phyloP scores from a whole-genome alignment of 2,888 invertebrate genomes.

The Mythimna pallens region DNA sequence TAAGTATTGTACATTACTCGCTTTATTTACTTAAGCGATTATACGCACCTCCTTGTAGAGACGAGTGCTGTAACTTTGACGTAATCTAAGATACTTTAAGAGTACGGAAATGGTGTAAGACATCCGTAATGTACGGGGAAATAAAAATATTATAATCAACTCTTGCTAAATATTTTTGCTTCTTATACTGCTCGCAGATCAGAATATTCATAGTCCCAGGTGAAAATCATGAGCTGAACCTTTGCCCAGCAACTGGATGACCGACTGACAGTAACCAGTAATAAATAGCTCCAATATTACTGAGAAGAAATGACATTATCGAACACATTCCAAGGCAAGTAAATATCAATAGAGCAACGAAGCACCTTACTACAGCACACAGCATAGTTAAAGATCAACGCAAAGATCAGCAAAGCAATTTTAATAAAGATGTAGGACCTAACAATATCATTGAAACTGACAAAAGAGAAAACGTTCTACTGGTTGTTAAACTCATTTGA shows the following conservation, averaged over 20 bases:
- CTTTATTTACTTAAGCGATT: conserved; percentile 51
- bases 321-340: too few species aligned
- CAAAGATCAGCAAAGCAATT: not conserved
- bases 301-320: not conserved
- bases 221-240: not conserved
- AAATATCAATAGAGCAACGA: not conserved
- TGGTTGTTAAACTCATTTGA: conserved; percentile 16
- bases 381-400: not conserved
- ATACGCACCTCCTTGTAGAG: conserved; percentile 34
- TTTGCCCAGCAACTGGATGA: not conserved
- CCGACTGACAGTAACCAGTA: not conserved
- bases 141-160: not conserved
- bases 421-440: not conserved
- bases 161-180: not conserved
- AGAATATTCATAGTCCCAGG: not conserved
- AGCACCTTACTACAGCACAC: not conserved
- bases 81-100: conserved; percentile 30
- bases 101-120: conserved; percentile 33
- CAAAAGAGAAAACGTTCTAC: conserved; percentile 33
- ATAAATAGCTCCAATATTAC: not conserved
- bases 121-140: conserved; percentile 1
- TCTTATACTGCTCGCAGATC: not conserved
- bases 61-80: conserved; percentile 43
- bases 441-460: conserved; percentile 4
- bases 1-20: conserved; percentile 42